These are phyloP conservation scores for Thaumetopoea pityocampa DNA, from an alignment of 1,140 invertebrate genomes.

Conservation along the genomic window DNA sequence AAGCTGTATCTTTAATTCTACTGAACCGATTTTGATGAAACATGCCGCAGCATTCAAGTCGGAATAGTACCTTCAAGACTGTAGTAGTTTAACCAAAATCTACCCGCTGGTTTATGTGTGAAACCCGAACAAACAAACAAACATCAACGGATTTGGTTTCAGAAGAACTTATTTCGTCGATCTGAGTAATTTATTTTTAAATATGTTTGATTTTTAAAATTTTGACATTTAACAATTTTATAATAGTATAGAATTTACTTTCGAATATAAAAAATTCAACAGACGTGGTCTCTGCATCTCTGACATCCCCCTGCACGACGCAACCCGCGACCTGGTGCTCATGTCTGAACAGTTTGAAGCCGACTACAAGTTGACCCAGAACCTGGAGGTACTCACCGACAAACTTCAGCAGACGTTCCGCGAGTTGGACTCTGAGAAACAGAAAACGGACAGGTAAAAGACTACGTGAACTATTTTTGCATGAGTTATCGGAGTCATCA, in stretches of 20 bases:
- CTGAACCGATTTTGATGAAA: too few relatives aligned
- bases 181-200: too few relatives aligned
- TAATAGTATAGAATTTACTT: background rate
- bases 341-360: slow-evolving; percentile 98
- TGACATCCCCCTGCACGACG: slow-evolving; percentile 97
- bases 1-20: too few relatives aligned
- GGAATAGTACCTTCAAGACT: too few relatives aligned
- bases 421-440: slow-evolving; percentile 96
- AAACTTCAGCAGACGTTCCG: slow-evolving; percentile 96
- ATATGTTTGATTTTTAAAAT: too few relatives aligned
- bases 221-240: too few relatives aligned
- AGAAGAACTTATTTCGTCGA: too few relatives aligned
- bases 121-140: too few relatives aligned
- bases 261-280: slow-evolving; percentile 20
- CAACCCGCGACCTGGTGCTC: slow-evolving; percentile 95
- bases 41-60: too few relatives aligned
- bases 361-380: slow-evolving; percentile 97
- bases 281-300: slow-evolving; percentile 94
- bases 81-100: too few relatives aligned
- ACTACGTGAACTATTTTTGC: slow-evolving; percentile 1
- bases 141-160: too few relatives aligned
- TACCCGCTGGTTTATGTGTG: too few relatives aligned
- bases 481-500: background rate
- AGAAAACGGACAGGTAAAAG: slow-evolving; percentile 94
- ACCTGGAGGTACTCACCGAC: slow-evolving; percentile 96